Base-by-base conservation (phyloP, 2,797 vertebrate genomes). In the Agapornis canus region DNA sequence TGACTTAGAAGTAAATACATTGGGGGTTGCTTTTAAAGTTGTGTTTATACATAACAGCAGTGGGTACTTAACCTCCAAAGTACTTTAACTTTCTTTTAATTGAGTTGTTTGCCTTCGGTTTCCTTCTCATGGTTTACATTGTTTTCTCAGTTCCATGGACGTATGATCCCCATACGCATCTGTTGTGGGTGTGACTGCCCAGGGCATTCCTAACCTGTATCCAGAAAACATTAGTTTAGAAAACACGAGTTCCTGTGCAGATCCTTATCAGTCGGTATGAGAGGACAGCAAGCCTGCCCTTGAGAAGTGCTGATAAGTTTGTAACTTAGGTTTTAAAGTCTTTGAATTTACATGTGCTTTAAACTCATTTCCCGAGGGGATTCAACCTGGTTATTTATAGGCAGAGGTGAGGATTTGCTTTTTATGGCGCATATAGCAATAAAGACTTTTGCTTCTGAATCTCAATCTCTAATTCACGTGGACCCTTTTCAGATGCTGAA, bases 141-240 rank as follows among this genome's bases (percentile, higher is more conserved):
- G 94, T 91, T 94, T 90, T 35, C 95, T 94, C 26, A 69, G 95
- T 97, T 96, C 91, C 5, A 12, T 97, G 97, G 97, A 97, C 83
- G 70, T 97, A 98, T 98, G 98, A 98, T 95, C 98, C 97, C 98
- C 98, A 96, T 97, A 82, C 60, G 35, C 83, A 76, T 96, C 82
- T 78, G 82, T 94, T 90, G 97, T 98, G 98, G 98, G 98, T 95
- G 98, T 97, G 98, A 98, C 93, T 96, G 97, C 96, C 98, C 98
- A 97, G 97, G 95, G 94, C 97, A 97, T 91, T 87, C 90, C 96
- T 96, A 89, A 95, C 78, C 94, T 94, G 68, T 96, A 96, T 87
- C 73, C 63, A 93, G 91, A 95, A 66, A 92, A 96, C 1, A 54
- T 93, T 95, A 64, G 73, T 94, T 95, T 95, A 96, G 96, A 60